Percentiles rank a stretch among this genome's conserved stretches.
These are phyloP conservation scores for Andrena praecox DNA, from an alignment of 2,888 invertebrate species.

Conservation along the genomic window DNA sequence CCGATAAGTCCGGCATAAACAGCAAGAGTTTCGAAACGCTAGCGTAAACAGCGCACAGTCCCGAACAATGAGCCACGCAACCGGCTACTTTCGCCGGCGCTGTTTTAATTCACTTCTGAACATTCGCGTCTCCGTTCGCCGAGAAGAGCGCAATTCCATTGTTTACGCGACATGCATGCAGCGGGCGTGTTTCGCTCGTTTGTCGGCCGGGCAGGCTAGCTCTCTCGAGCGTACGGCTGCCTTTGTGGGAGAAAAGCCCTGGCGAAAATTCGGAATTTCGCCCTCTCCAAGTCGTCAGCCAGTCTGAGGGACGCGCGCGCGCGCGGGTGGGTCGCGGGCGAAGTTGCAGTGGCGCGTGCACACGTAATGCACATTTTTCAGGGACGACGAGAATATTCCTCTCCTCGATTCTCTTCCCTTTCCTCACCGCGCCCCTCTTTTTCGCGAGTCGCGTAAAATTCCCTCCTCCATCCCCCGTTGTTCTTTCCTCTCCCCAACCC, in stretches of 20 bases:
- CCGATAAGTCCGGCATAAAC: background rate
- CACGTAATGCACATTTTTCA: slow-evolving; percentile 62
- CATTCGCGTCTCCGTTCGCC: slow-evolving; percentile 26
- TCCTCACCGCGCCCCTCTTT: slow-evolving; percentile 8
- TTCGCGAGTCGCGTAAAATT: slow-evolving; percentile 43
- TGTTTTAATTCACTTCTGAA: slow-evolving; percentile 41
- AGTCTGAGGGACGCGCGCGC: background rate
- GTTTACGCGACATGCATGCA: slow-evolving; percentile 45
- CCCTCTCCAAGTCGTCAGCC: slow-evolving; percentile 51
- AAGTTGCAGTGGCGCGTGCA: slow-evolving; percentile 60
- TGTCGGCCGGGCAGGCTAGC: slow-evolving; percentile 14
- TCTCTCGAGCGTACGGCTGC: slow-evolving; percentile 32
- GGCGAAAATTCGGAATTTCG: slow-evolving; percentile 60
- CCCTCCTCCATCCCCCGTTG: slow-evolving; percentile 36
- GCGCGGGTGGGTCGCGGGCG: slow-evolving; percentile 9
- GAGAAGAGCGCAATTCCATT: slow-evolving; percentile 36
- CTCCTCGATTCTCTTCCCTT: slow-evolving; percentile 33
- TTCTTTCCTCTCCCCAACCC: background rate
- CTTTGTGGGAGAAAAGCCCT: slow-evolving; percentile 38
- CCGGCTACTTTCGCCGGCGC: background rate
- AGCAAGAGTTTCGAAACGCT: background rate
- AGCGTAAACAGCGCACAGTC: background rate
- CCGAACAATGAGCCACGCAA: background rate
- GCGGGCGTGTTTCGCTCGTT: slow-evolving; percentile 19
- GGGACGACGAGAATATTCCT: slow-evolving; percentile 60